Evolutionary conservation across 2,113 vertebrate genomes (phyloP).

Genomic region (Sporophila hypoxantha): DNA sequence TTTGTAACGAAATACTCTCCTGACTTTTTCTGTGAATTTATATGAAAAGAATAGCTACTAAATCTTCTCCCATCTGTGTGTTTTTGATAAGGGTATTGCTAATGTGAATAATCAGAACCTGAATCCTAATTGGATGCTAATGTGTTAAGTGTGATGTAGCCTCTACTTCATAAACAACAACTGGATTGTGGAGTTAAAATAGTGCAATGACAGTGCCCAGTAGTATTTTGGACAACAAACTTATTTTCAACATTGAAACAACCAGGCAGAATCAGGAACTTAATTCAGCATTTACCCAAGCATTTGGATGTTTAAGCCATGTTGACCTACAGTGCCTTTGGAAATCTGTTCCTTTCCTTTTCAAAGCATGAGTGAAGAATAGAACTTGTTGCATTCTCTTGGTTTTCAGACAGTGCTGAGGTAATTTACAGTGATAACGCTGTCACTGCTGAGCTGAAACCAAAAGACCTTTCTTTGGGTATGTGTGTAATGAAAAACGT

Average conservation of each 20-base stretch:
- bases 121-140: not conserved
- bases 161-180: not conserved
- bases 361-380: not conserved
- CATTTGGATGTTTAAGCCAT: not conserved
- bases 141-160: not conserved
- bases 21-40: slow-evolving; percentile 3
- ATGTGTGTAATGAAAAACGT: not conserved
- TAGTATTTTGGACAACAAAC: not conserved
- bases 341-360: not conserved
- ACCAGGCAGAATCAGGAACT: not conserved
- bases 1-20: slow-evolving; percentile 9
- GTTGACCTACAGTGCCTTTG: not conserved
- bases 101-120: slow-evolving; percentile 1
- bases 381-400: not conserved
- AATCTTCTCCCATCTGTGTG: not conserved
- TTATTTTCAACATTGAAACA: not conserved
- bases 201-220: not conserved
- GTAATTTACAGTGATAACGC: not conserved
- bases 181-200: not conserved
- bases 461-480: not conserved
- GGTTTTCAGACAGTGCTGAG: not conserved
- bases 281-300: not conserved
- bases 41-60: slow-evolving; percentile 1
- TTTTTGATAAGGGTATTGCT: slow-evolving; percentile 1
- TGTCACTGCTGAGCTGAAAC: not conserved